Evolutionary conservation across 2,888 invertebrate species (phyloP), one percentile per base, ranked within the genome.

Genomic region (Meiosimyza platycephala): DNA sequence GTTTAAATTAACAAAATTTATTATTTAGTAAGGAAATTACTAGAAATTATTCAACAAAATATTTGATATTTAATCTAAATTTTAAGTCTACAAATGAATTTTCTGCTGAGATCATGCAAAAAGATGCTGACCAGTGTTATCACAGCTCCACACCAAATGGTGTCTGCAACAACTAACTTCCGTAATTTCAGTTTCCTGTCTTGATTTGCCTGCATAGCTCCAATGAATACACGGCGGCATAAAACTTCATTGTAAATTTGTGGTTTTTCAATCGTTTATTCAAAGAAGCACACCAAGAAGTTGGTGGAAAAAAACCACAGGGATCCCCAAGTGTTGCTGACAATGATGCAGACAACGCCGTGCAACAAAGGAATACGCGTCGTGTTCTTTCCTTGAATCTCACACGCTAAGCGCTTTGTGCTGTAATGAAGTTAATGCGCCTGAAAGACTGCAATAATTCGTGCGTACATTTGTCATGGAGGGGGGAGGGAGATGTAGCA

Each of bases 271-370:
- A 54, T 9, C 40, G 71, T 54, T 64, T 50, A 40, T 40, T 50
- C 50, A 9, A 72, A 55, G 72, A 75, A 57, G 48, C 28, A 63
- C 13, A 22, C 33, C 12, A 18, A 65, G 65, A 51, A 65, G 55
- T 48, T 51, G 50, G 13, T 40, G 40, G 40, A n/a, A 66, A 64
- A n/a, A 63, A 76, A 74, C 76, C 75, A 54, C 76, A 75, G 75
- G 72, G 65, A 48, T 72, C 72, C 67, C 67, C 71, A 52, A 70
- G 71, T 72, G 50, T 52, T 50, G 55, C 64, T 22, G 59, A 12
- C 69, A 54, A n/a, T 12, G 64, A 57, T 13, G 47, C 28, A 11
- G 28, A 28, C 28, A 28, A 7, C 59, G 57, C 57, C 28, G 54
- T 15, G 18, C 55, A 64, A 47, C 54, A 70, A 47, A 62, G 50